Base-by-base conservation (phyloP, 2,888 invertebrate genomes). In the Dione juno region DNA sequence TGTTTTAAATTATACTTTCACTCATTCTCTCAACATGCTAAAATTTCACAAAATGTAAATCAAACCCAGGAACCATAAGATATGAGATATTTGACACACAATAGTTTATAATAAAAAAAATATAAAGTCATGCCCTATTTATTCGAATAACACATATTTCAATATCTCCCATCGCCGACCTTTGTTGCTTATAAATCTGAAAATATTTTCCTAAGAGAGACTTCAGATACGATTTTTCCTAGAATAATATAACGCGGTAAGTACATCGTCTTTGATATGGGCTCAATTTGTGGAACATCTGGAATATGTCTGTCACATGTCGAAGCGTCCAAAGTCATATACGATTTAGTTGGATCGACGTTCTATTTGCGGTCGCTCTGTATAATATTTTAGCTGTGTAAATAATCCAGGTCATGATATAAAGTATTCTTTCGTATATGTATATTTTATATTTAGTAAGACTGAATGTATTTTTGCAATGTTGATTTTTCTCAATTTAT, bases 251-350 rank as follows among this genome's bases (percentile, higher is more conserved):
- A 69, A 68, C 45, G 64, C 45, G 52, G 52, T 61, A 67, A 16
- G 57, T 78, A 77, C 74, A 74, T 77, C 71, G 78, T 77, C 83
- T 87, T 87, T 87, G 85, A 88, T 86, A 86, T 88, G 82, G 82
- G 80, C 83, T 83, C 82, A 82, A 80, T 83, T 80, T 77, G 77
- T 73, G 79, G 76, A 83, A 78, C 87, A 84, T 89, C 89, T 90
- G 90, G 84, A 70, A 81, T 82, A 76, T 82, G 84, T 89, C 85
- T 81, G 75, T 86, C 85, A 83, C 79, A 80, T 83, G 85, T 85
- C 84, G 84, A 85, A 81, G 81, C 80, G 79, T 84, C 81, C 75
- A 81, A 82, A 82, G 82, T 83, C 82, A 84, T 85, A 80, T 80
- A 78, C 77, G 83, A 82, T 84, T 86, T 85, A 81, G 76, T 54